Percentiles rank a stretch among this genome's conserved stretches.
phyloP scores from a whole-genome alignment of 2,797 vertebrate species.

The Chelmon rostratus region DNA sequence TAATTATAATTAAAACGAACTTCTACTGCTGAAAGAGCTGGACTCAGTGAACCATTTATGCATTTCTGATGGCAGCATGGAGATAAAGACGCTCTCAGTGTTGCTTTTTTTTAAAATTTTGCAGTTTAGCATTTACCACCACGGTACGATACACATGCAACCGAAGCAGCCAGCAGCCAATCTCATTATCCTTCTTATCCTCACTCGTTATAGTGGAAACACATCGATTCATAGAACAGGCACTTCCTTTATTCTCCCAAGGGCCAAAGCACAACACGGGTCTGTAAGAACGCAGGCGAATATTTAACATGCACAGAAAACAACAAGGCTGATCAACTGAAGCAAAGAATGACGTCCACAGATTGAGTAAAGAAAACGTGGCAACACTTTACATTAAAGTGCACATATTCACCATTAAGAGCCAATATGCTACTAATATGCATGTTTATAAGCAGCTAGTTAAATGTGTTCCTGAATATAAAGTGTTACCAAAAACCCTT shows the following conservation, averaged over 20 bases:
- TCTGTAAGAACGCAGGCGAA: constrained; percentile 5
- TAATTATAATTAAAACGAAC: neutral
- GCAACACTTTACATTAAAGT: no score
- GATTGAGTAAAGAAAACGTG: neutral
- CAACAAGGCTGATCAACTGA: neutral
- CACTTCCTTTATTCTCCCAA: neutral
- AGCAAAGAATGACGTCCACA: neutral
- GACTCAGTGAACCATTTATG: constrained; percentile 6
- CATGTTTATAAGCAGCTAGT: no score
- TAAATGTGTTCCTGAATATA: no score
- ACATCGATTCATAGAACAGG: neutral
- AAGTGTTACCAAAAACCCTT: neutral
- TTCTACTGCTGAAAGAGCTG: neutral
- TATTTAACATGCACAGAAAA: constrained; percentile 14
- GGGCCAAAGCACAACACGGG: neutral
- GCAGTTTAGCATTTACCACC: constrained; percentile 4
- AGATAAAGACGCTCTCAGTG: neutral
- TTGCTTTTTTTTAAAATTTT: neutral
- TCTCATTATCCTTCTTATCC: constrained; percentile 32
- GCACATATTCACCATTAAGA: no score
- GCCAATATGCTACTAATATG: no score
- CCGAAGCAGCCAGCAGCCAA: constrained; percentile 8
- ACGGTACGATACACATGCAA: neutral
- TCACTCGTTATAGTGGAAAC: constrained; percentile 16
- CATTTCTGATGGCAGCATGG: neutral